These are phyloP conservation scores for Actenoides hombroni DNA, from an alignment of 2,113 vertebrate genomes.

Conservation along the genomic window DNA sequence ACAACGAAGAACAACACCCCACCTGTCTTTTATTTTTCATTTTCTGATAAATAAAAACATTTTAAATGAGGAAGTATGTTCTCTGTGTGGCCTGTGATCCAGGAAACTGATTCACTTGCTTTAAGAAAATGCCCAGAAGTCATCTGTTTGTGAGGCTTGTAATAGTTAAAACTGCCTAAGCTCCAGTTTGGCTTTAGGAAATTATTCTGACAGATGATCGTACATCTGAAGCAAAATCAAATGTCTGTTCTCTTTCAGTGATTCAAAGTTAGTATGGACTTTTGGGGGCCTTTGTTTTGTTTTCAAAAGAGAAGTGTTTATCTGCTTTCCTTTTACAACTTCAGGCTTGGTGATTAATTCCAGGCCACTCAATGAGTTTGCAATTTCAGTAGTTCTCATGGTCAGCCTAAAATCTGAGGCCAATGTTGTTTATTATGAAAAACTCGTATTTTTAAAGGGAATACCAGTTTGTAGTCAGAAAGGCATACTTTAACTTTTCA, in stretches of 20 bases:
- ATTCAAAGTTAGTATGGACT: not conserved
- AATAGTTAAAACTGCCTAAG: not conserved
- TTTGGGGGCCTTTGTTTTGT: fast-evolving
- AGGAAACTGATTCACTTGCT: not conserved
- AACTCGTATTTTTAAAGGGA: not conserved
- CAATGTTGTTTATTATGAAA: not conserved
- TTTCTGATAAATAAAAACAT: not conserved
- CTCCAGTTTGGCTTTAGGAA: not conserved
- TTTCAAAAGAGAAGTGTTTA: not conserved
- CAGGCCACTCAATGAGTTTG: not conserved
- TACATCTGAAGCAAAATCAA: not conserved
- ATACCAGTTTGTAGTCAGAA: not conserved
- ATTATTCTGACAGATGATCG: not conserved
- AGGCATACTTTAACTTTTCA: not conserved
- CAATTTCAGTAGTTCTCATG: not conserved
- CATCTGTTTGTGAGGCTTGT: not conserved
- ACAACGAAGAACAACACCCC: fast-evolving
- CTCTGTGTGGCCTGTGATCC: not conserved
- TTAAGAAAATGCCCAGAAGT: not conserved
- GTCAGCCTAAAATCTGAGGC: not conserved
- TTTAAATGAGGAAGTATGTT: not conserved
- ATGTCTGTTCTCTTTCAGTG: not conserved
- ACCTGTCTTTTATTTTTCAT: not conserved
- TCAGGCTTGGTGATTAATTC: not conserved
- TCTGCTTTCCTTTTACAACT: not conserved